A percentile compares a stretch with the other conserved stretches of the same genome.
Evolutionary conservation across 2,113 vertebrate species (phyloP).

Genomic region (Asarcornis scutulata): DNA sequence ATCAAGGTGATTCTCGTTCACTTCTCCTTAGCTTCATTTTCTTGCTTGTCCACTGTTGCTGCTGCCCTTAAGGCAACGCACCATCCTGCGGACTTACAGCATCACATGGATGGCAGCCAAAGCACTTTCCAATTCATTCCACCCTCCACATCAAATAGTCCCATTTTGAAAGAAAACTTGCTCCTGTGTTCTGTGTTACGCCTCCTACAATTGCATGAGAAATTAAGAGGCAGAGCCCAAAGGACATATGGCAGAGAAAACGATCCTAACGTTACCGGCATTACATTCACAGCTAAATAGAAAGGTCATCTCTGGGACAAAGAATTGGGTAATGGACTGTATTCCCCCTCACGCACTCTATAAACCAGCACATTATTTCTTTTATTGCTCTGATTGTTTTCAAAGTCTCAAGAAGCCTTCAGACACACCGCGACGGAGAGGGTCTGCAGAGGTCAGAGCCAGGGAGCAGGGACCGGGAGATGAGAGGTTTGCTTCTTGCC

Average conservation of each 20-base stretch:
- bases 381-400: not conserved
- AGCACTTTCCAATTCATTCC: not conserved
- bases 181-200: not conserved
- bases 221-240: not conserved
- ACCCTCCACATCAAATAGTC: not conserved
- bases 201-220: not conserved
- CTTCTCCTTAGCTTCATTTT: not conserved
- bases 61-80: not conserved
- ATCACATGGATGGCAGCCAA: not conserved
- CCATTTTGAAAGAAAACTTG: not conserved
- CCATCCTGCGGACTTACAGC: rapidly evolving
- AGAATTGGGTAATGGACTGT: not conserved
- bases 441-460: not conserved
- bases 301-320: not conserved
- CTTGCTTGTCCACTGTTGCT: not conserved
- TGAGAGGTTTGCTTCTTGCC: not conserved
- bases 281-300: not conserved
- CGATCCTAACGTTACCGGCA: not conserved
- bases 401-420: not conserved
- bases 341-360: not conserved
- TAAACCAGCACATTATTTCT: not conserved
- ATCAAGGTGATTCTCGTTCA: not conserved
- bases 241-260: not conserved
- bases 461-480: not conserved
- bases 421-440: not conserved